Percentiles rank a stretch among this genome's conserved stretches.
These are phyloP conservation scores for Drosophila takahashii DNA, from an alignment of 1,140 invertebrate species.

Conservation along the genomic window DNA sequence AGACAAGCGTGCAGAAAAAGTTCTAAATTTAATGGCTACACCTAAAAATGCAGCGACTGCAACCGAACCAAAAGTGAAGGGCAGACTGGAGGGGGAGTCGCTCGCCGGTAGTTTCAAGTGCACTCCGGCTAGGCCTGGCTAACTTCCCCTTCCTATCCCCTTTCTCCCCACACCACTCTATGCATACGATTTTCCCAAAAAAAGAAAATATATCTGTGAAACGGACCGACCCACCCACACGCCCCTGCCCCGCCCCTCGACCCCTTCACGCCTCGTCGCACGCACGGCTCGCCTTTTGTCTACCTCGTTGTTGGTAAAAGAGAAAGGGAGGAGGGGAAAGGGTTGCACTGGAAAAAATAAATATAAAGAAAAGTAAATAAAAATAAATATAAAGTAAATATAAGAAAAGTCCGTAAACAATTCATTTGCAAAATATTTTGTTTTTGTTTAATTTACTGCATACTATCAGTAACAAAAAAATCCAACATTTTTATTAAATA, in stretches of 20 bases:
- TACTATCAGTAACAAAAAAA: no score
- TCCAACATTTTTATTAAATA: no score
- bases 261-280: constrained; percentile 65
- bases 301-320: constrained; percentile 39
- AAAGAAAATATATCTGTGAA: constrained; percentile 43
- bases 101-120: constrained; percentile 69
- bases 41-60: constrained; percentile 80
- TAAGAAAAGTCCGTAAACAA: no score
- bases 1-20: constrained; percentile 81
- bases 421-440: background rate
- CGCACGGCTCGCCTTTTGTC: constrained; percentile 74
- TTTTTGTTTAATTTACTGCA: no score
- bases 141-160: constrained; percentile 18
- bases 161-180: constrained; percentile 5
- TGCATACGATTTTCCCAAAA: constrained; percentile 29
- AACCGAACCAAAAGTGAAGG: constrained; percentile 53
- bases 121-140: constrained; percentile 54
- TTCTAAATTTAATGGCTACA: constrained; percentile 82
- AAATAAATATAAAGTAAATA: background rate
- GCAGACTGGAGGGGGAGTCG: constrained; percentile 20
- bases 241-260: constrained; percentile 15
- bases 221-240: constrained; percentile 15
- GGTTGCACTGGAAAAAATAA: background rate
- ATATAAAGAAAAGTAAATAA: no score
- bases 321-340: background rate